Conservation (phyloP, 2,888 invertebrate genomes). For the Cephalotes varians region DNA sequence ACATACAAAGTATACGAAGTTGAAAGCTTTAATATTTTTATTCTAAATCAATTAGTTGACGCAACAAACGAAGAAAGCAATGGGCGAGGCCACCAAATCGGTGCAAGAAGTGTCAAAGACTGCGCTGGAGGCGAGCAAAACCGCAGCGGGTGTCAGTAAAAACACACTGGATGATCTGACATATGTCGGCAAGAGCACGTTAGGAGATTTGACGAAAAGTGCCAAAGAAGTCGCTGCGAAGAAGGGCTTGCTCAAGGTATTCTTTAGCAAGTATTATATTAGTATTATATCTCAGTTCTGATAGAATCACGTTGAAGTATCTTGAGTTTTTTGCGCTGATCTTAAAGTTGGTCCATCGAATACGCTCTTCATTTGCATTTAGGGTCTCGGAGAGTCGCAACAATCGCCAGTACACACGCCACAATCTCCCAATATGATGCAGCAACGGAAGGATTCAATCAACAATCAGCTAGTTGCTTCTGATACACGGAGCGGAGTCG, state of each 20-base stretch:
- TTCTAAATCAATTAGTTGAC: conserved; percentile 88
- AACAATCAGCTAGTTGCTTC: conserved; percentile 89
- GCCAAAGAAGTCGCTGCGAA: conserved; percentile 95
- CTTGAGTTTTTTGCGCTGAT: background rate
- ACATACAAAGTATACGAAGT: background rate
- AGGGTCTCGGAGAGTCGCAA: conserved; percentile 86
- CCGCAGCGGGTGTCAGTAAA: conserved; percentile 95
- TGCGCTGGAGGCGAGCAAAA: conserved; percentile 94
- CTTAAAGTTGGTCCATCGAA: background rate
- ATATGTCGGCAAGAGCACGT: conserved; percentile 95
- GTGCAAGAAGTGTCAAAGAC: conserved; percentile 94
- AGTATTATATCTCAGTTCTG: conserved; percentile 1
- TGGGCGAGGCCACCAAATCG: conserved; percentile 93
- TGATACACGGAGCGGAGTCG: conserved; percentile 87
- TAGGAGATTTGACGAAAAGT: conserved; percentile 96
- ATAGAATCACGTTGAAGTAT: background rate
- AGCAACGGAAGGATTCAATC: conserved; percentile 87
- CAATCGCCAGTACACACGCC: conserved; percentile 82
- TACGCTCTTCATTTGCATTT: conserved; percentile 39
- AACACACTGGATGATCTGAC: conserved; percentile 95
- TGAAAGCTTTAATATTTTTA: background rate
- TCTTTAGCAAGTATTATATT: background rate
- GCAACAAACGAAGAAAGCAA: conserved; percentile 95
- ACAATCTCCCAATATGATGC: conserved; percentile 74
- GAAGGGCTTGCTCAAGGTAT: conserved; percentile 93